phyloP scores from a whole-genome alignment of 2,797 vertebrate species.

The Botia kubotai region DNA sequence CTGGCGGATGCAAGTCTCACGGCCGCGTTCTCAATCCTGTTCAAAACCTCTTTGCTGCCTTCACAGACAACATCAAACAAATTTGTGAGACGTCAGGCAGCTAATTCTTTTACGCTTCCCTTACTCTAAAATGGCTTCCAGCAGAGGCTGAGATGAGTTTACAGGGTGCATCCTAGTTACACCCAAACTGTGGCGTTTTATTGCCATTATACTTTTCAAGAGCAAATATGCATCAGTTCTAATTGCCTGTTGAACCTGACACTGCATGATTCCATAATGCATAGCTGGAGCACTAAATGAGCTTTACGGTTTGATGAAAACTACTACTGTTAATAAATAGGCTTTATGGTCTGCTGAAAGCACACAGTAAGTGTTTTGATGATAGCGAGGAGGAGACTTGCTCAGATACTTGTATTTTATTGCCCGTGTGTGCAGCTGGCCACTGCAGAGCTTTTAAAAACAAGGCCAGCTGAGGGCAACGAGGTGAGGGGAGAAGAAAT shows the following conservation, averaged over 20 bases:
- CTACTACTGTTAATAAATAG: constrained; percentile 53
- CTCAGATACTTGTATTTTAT: constrained; percentile 48
- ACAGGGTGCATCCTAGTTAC: constrained; percentile 34
- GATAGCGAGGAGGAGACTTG: constrained; percentile 38
- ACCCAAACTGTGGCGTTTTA: constrained; percentile 18
- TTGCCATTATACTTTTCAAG: constrained; percentile 26
- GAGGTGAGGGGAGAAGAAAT: constrained; percentile 2
- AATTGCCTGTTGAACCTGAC: constrained; percentile 32
- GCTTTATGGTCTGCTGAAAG: constrained; percentile 50
- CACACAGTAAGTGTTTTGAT: constrained; percentile 49
- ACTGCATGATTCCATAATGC: constrained; percentile 16
- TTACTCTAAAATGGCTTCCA: constrained; percentile 33
- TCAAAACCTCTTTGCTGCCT: constrained; percentile 9
- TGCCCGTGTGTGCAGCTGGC: constrained; percentile 25
- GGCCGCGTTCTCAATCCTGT: background rate
- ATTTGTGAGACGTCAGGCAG: background rate
- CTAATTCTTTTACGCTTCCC: constrained; percentile 24
- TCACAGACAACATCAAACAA: constrained; percentile 14
- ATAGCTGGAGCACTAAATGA: constrained; percentile 38
- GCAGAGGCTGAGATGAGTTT: constrained; percentile 27
- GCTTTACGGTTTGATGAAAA: constrained; percentile 53
- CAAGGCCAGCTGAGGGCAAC: constrained; percentile 39
- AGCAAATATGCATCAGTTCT: constrained; percentile 33
- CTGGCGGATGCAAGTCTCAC: background rate
- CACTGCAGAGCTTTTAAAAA: constrained; percentile 47